Evolutionary conservation across 2,888 invertebrate genomes (phyloP).

Genomic region (Enchytraeus crypticus): DNA sequence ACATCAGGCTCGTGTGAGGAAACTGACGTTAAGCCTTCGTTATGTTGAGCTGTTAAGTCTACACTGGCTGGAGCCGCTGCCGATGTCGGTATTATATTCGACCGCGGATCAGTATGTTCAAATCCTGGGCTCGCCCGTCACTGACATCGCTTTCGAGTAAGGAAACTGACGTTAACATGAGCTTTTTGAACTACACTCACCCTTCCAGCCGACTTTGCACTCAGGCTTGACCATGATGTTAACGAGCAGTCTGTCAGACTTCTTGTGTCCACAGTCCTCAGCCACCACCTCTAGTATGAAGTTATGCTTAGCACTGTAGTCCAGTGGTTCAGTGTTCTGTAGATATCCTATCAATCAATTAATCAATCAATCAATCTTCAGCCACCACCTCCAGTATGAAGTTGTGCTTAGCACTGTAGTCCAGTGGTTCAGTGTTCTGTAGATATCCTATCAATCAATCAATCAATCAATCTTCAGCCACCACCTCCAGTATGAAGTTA

Average conservation of each 20-base stretch:
- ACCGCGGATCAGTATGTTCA: too few species aligned
- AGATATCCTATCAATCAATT: conserved; percentile 60
- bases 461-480: conserved; percentile 94
- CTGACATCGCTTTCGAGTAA: too few species aligned
- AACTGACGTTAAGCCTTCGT: too few species aligned
- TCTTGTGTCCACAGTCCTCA: conserved; percentile 92
- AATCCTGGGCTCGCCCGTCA: too few species aligned
- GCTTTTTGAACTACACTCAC: too few species aligned
- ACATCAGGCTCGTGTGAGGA: too few species aligned
- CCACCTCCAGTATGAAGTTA: conserved; percentile 90
- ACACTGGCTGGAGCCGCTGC: too few species aligned
- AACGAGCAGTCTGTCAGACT: conserved; percentile 70
- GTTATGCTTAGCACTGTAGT: conserved; percentile 85
- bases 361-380: too few species aligned
- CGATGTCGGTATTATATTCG: too few species aligned
- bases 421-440: conserved; percentile 82
- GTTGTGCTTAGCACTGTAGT: conserved; percentile 85
- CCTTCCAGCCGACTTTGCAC: conserved; percentile 15
- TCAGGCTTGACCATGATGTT: conserved; percentile 81
- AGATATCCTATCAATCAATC: conserved; percentile 63
- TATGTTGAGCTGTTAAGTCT: too few species aligned
- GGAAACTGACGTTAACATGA: too few species aligned
- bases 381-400: conserved; percentile 93
- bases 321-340: conserved; percentile 82
- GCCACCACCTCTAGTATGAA: conserved; percentile 93